Evolutionary conservation across 2,113 vertebrate genomes (phyloP), one percentile per base, ranked within the genome.

Genomic region (Prunella himalayana): DNA sequence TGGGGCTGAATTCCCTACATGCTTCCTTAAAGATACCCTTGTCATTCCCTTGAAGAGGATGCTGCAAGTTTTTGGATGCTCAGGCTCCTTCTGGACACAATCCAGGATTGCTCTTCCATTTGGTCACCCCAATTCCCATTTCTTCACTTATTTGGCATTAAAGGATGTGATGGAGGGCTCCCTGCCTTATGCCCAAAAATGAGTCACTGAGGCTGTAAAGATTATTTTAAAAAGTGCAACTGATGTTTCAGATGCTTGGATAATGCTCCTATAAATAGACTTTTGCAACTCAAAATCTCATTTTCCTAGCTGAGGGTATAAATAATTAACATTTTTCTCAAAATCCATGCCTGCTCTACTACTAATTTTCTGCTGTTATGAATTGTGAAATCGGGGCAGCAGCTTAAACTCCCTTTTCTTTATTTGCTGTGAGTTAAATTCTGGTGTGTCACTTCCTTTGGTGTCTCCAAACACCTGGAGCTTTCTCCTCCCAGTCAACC

Each of bases 1-100:
- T 60, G 35, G 13, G 6, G 15, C 23, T 88, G 33, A 69, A 73
- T 73, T 61, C 4, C 18, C 3, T 7, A 33, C 0, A 0, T 14
- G 5, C 23, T 23, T 73, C 15, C 27, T 83, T 7, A 61, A 30
- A 66, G 27, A 24, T 15, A 50, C 2, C 6, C 13, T 73, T 79
- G 13, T 8, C 7, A 10, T 27, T 86, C 9, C 7, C 53, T 77
- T 41, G 50, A 54, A 56, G 44, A 17, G 9, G n/a, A 7, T 76
- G n/a, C 9, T 87, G 6, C 9, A 60, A 35, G 9, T 24, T 88
- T 53, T 2, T 39, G 18, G 41, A 13, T 72, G 6, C n/a, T 68
- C 27, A 45, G 28, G 8, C 9, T 79, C 21, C 14, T 75, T 21
- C 25, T 63, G 35, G n/a, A 44, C 31, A 44, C 5, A 31, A 4